A percentile compares a stretch with the other conserved stretches of the same genome.
Evolutionary conservation across 2,888 invertebrate genomes (phyloP).

Genomic region (Acheta domesticus): DNA sequence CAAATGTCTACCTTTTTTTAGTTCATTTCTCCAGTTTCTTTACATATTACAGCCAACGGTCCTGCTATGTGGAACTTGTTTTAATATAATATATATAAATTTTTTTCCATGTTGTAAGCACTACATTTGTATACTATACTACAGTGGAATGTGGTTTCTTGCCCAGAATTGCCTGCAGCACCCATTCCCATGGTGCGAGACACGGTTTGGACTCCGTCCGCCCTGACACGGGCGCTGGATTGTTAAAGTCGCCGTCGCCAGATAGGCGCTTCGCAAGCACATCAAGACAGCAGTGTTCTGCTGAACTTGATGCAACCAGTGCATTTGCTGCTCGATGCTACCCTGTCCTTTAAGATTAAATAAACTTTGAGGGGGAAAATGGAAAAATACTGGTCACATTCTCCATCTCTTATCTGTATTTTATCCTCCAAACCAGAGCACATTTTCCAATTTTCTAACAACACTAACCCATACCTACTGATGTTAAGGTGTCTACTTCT

Average conservation of each 20-base stretch:
- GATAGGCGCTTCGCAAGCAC: background rate
- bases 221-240: background rate
- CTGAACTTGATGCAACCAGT: conserved; percentile 5
- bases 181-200: conserved; percentile 2
- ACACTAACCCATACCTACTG: conserved; percentile 18
- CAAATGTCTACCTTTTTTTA: conserved; percentile 29
- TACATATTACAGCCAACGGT: conserved; percentile 35
- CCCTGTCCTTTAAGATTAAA: conserved; percentile 7
- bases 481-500: conserved; percentile 10
- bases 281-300: background rate
- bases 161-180: conserved; percentile 3
- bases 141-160: conserved; percentile 18
- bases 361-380: conserved; percentile 5
- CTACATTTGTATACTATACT: conserved; percentile 26
- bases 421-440: background rate
- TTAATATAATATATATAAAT: conserved; percentile 11
- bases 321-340: conserved; percentile 3
- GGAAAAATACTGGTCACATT: conserved; percentile 4
- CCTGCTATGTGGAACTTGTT: conserved; percentile 23
- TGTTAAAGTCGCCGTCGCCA: background rate
- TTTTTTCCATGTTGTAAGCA: conserved; percentile 18
- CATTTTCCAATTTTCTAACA: conserved; percentile 1
- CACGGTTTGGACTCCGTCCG: background rate
- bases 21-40: conserved; percentile 25
- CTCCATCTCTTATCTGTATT: background rate